phyloP scores from a whole-genome alignment of 2,113 vertebrate species.

The Odontophorus gujanensis region DNA sequence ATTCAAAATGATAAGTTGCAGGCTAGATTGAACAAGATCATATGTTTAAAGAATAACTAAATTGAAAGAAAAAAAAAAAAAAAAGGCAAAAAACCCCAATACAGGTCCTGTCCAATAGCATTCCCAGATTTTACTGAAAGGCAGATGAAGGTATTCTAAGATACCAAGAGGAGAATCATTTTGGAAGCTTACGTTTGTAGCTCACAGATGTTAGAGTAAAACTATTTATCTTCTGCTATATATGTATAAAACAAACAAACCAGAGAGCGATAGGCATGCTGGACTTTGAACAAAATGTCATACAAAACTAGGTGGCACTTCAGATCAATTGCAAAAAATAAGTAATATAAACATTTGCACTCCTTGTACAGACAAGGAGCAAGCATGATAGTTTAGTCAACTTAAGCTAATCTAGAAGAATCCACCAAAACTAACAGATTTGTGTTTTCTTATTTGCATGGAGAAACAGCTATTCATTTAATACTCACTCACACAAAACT shows the following conservation, averaged over 20 bases:
- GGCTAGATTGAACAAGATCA: neutral
- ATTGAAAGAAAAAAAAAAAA: neutral
- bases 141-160: neutral
- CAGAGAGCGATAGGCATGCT: neutral
- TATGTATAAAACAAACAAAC: neutral
- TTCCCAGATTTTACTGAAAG: neutral
- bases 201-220: neutral
- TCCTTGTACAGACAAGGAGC: neutral
- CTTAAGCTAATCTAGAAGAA: neutral
- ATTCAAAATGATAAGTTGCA: rapidly evolving
- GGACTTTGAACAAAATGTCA: neutral
- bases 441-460: constrained; percentile 2
- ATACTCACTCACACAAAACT: constrained; percentile 41
- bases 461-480: constrained; percentile 1
- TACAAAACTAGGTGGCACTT: neutral
- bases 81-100: neutral
- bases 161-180: rapidly evolving
- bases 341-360: neutral
- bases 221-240: neutral
- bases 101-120: neutral
- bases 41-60: neutral
- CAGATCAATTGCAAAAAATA: neutral
- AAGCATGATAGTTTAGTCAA: neutral
- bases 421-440: neutral
- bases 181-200: neutral